Percentiles rank a stretch among this genome's conserved stretches.
Conservation (phyloP, 37 sponge, comb jelly and placozoan species). For the Ianthella basta region DNA sequence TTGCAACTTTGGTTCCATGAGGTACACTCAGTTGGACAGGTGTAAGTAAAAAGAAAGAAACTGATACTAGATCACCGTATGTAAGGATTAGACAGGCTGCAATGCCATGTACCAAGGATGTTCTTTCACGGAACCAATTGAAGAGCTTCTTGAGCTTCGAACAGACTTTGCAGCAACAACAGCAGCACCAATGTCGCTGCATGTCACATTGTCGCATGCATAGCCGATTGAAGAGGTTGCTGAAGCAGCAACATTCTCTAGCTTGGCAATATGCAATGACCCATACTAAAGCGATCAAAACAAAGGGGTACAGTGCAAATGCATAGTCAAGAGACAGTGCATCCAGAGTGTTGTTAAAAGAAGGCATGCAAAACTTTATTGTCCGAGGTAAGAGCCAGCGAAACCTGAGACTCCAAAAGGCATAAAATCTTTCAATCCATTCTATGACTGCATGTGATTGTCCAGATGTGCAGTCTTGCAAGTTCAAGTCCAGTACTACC, state of each 20-base stretch:
- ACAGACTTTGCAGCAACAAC: neutral
- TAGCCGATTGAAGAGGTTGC: neutral
- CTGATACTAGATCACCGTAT: neutral
- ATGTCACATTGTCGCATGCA: too few relatives aligned
- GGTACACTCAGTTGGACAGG: neutral
- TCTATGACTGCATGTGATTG: neutral
- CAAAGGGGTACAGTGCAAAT: constrained; percentile 53
- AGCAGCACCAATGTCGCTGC: neutral
- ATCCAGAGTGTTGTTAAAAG: constrained; percentile 10
- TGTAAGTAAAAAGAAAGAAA: constrained; percentile 2
- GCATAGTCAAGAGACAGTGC: constrained; percentile 39
- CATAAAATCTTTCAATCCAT: neutral
- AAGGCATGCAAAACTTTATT: constrained; percentile 35
- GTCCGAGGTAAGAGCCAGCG: neutral
- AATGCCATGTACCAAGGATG: neutral
- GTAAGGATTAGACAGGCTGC: constrained; percentile 1
- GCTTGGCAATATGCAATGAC: neutral
- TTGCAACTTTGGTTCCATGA: neutral
- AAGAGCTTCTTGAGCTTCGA: neutral
- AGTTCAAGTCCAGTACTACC: neutral
- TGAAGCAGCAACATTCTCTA: neutral
- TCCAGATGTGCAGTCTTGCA: neutral
- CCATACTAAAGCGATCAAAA: neutral
- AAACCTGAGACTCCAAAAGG: neutral
- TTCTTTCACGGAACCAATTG: neutral